Evolutionary conservation across 2,113 vertebrate genomes (phyloP).

Genomic region (Strix uralensis): DNA sequence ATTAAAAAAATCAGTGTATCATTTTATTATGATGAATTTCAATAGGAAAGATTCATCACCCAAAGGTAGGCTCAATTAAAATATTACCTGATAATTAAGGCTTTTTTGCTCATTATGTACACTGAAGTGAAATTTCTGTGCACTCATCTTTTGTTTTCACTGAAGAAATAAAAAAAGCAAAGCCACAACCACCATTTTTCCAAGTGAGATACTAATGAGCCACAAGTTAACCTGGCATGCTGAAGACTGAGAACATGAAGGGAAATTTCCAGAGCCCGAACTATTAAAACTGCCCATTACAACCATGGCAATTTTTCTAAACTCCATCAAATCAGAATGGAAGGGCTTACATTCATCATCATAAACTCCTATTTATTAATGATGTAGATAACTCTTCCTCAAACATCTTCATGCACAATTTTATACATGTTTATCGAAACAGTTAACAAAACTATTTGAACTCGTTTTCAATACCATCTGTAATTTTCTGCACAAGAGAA

Average conservation of each 20-base stretch:
- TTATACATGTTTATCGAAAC: not conserved
- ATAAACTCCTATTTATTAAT: not conserved
- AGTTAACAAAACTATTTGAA: not conserved
- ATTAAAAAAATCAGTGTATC: not conserved
- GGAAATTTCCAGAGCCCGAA: not conserved
- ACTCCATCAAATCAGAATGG: not conserved
- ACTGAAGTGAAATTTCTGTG: not conserved
- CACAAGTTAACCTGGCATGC: not conserved
- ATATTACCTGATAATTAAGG: not conserved
- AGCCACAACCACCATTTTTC: not conserved
- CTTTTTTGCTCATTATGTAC: not conserved
- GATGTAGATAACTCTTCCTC: not conserved
- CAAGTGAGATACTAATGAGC: not conserved
- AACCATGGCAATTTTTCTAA: not conserved
- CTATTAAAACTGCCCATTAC: not conserved
- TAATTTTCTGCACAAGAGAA: not conserved
- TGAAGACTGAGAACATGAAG: fast-evolving
- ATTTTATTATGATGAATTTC: not conserved
- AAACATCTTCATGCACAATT: not conserved
- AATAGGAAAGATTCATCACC: not conserved
- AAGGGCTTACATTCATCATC: not conserved
- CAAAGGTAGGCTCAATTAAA: not conserved
- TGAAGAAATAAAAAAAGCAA: not conserved
- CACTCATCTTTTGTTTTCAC: not conserved
- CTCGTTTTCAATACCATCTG: not conserved